Percentiles rank a stretch among this genome's conserved stretches.
These are phyloP conservation scores for Parnassius mnemosyne DNA, from an alignment of 2,888 invertebrate genomes.

Conservation along the genomic window DNA sequence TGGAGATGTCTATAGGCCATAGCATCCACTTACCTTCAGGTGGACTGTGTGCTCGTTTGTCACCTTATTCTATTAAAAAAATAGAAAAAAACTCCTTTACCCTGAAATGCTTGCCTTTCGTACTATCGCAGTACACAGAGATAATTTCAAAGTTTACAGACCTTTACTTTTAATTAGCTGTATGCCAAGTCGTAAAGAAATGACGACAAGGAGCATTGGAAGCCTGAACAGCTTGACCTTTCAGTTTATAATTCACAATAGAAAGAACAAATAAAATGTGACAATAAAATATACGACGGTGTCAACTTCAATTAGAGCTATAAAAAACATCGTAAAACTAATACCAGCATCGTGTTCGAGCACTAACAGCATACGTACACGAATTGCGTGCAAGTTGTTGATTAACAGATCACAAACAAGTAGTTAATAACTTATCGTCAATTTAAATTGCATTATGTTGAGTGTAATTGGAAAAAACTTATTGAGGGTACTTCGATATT, in stretches of 20 bases:
- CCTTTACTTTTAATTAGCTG: constrained; percentile 12
- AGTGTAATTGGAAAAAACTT: not conserved
- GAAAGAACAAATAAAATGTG: constrained; percentile 45
- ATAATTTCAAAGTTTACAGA: constrained; percentile 14
- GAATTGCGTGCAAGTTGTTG: constrained; percentile 20
- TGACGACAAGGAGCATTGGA: constrained; percentile 8
- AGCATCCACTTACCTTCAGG: too few species aligned
- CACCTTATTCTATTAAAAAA: too few species aligned
- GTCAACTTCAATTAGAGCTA: constrained; percentile 62
- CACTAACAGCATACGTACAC: constrained; percentile 28
- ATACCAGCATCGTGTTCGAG: constrained; percentile 47
- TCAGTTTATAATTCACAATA: constrained; percentile 16
- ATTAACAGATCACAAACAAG: constrained; percentile 9
- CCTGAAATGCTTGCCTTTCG: not conserved
- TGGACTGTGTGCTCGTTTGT: too few species aligned
- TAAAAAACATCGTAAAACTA: constrained; percentile 58
- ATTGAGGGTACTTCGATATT: too few species aligned
- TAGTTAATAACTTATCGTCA: constrained; percentile 17
- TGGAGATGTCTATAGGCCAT: too few species aligned
- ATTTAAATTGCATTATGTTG: constrained; percentile 1
- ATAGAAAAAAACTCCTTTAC: too few species aligned
- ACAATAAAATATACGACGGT: constrained; percentile 43
- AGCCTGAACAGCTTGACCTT: not conserved
- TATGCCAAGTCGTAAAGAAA: constrained; percentile 11
- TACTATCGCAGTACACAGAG: constrained; percentile 4